Evolutionary conservation across 2,113 vertebrate species (phyloP).

Genomic region (Athene cunicularia): DNA sequence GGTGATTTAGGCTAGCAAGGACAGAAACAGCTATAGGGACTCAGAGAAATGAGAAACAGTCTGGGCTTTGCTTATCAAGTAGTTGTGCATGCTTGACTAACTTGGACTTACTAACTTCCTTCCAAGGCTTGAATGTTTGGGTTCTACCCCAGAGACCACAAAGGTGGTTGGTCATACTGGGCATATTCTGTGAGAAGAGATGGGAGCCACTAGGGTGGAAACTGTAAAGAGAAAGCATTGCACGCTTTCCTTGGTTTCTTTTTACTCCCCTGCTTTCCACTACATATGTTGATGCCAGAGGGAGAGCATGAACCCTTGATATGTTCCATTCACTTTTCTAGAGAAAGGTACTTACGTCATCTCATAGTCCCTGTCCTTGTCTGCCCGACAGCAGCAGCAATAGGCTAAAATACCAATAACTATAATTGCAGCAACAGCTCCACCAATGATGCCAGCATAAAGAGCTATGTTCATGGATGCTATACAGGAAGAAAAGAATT

Average conservation of each 20-base stretch:
- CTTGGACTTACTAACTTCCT: not conserved
- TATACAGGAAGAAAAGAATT: conserved; percentile 42
- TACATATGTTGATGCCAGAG: not conserved
- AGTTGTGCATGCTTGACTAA: not conserved
- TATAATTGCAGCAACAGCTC: conserved; percentile 72
- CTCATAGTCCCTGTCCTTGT: conserved; percentile 6
- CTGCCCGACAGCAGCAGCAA: conserved; percentile 79
- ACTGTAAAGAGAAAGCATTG: not conserved
- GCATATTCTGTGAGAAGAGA: not conserved
- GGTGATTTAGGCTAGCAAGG: not conserved
- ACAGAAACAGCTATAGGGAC: not conserved
- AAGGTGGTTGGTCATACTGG: not conserved
- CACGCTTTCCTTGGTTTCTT: not conserved
- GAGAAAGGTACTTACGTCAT: conserved; percentile 68
- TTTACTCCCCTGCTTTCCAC: not conserved
- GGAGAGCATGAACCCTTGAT: not conserved
- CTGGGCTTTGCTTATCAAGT: not conserved
- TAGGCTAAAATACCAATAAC: conserved; percentile 77
- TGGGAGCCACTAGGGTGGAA: not conserved
- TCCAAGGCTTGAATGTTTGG: not conserved
- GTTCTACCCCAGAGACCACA: not conserved
- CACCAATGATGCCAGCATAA: conserved; percentile 81
- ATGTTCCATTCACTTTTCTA: not conserved
- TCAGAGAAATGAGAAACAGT: not conserved
- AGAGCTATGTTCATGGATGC: conserved; percentile 85